Evolutionary conservation across 2,888 invertebrate genomes (phyloP), one percentile per base, ranked within the genome.

Genomic region (Callyntrura sp.): DNA sequence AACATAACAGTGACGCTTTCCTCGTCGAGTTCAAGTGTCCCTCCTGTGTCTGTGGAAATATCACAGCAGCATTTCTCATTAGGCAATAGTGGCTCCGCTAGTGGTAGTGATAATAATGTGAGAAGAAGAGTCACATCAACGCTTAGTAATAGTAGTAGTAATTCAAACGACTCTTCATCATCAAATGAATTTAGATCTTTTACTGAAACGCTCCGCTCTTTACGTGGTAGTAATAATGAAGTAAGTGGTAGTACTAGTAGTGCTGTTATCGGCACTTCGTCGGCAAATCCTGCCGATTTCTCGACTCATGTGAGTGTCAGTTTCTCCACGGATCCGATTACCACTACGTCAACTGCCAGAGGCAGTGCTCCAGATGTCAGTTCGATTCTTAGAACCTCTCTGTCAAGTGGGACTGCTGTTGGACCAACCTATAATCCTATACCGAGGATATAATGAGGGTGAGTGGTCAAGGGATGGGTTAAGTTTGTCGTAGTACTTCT

Each of bases 301-400:
- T 85, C 90, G n/a, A 57, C 90, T 17, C 90, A 84, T 76, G 79
- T 90, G 57, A 90, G 84, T 85, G 90, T 85, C 60, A 90, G 84
- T 57, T 90, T 86, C 28, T 76, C 76, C 3, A 48, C 81, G 14
- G 90, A 90, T 51, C 73, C 81, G 25, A 68, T 81, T 57, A 17
- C 65, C 0, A 28, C 83, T 48, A 28, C 84, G 25, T 48, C 88
- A 6, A 88, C 83, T 76, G 70, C 82, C 35, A 68, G 84, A 85
- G 68, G 90, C 55, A 35, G 45, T 28, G 62, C 82, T 57, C 11
- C 83, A 20, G 78, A 23, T 65, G 90, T 90, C 51, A 87, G 85
- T 76, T 87, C 87, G 17, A 60, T 90, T 28, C 82, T 90, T 14
- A 82, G 90, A 35, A 65, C 82, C 6, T 82, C 90, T 0, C 14